A percentile compares a stretch with the other conserved stretches of the same genome.
Evolutionary conservation across 2,888 invertebrate genomes (phyloP).

Genomic region (Thereva nobilitata): DNA sequence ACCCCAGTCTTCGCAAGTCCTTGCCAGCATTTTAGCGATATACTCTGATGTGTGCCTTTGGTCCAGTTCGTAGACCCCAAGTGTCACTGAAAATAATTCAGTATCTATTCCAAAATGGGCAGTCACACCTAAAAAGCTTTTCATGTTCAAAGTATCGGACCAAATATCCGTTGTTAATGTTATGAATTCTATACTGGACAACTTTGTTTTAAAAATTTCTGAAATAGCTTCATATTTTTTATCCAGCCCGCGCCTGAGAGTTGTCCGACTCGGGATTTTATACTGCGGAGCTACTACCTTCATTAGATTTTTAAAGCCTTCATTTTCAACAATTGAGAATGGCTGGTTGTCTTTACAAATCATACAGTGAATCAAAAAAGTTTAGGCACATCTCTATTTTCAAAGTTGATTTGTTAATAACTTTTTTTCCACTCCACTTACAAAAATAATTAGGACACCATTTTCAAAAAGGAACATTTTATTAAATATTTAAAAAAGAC

Average conservation of each 20-base stretch:
- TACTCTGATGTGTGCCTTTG: conserved; percentile 38
- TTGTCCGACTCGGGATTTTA: conserved; percentile 34
- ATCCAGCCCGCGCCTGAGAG: conserved; percentile 36
- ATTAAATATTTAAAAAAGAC: no score
- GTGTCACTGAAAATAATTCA: no score
- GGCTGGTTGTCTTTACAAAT: conserved; percentile 33
- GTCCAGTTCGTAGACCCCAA: conserved; percentile 39
- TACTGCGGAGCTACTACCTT: conserved; percentile 12
- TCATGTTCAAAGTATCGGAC: conserved; percentile 39
- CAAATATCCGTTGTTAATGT: conserved; percentile 40
- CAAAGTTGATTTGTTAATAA: no score
- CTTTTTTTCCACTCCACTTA: no score
- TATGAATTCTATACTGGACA: conserved; percentile 35
- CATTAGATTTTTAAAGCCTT: conserved; percentile 8
- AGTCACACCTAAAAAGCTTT: conserved; percentile 37
- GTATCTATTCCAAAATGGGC: conserved; percentile 40
- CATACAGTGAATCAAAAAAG: no score
- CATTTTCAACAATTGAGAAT: conserved; percentile 23
- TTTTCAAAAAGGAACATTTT: no score
- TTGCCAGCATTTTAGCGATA: conserved; percentile 35
- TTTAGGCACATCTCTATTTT: no score
- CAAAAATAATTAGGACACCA: no score
- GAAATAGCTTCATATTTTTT: conserved; percentile 38
- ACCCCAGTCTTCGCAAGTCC: conserved; percentile 37
- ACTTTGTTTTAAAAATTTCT: conserved; percentile 25